A percentile compares a stretch with the other conserved stretches of the same genome.
These are phyloP conservation scores for Rhinolophus sinicus DNA, from an alignment of 2,113 vertebrate genomes.

Conservation along the genomic window DNA sequence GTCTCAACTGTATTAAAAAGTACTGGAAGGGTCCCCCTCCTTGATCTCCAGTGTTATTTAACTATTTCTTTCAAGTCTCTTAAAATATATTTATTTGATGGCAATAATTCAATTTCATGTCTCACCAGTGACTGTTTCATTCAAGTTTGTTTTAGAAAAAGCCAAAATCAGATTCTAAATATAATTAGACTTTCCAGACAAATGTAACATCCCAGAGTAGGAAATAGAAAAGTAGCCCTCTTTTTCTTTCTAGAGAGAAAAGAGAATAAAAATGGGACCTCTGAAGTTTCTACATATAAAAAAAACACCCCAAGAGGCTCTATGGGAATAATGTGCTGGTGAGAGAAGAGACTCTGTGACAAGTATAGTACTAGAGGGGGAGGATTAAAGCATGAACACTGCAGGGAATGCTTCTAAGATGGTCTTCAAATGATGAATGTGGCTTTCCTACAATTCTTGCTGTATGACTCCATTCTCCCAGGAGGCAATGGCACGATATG, in stretches of 20 bases:
- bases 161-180: conserved; percentile 7
- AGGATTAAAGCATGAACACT: not conserved
- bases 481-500: not conserved
- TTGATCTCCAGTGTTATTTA: not conserved
- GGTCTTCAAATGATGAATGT: not conserved
- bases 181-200: conserved; percentile 7
- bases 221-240: not conserved
- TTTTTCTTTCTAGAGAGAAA: not conserved
- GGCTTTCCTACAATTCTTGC: not conserved
- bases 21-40: not conserved
- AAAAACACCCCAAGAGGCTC: not conserved
- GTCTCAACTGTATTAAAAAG: not conserved
- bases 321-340: not conserved
- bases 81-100: not conserved
- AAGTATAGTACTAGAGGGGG: too few species aligned
- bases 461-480: not conserved
- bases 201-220: not conserved
- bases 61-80: not conserved
- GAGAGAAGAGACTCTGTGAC: not conserved
- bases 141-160: conserved; percentile 25
- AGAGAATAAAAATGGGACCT: not conserved
- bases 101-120: conserved; percentile 19
- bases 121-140: not conserved
- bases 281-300: not conserved
- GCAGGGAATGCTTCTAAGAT: not conserved